phyloP scores from a whole-genome alignment of 2,888 invertebrate species.

The Biston stratarius region DNA sequence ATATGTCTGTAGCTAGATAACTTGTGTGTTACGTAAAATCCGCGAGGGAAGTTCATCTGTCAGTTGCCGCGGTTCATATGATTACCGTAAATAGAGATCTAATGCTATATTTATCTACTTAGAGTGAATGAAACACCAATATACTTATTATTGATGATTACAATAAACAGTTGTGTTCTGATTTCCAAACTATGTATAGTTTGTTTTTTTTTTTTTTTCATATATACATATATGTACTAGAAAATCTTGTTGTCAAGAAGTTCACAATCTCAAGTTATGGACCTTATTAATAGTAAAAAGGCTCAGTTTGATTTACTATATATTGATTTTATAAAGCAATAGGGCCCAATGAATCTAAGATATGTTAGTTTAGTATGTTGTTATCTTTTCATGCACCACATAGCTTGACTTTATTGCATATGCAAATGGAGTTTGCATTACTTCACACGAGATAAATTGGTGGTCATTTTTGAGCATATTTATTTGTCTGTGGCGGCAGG shows the following conservation, averaged over 20 bases:
- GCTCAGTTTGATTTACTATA: not conserved
- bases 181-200: slow-evolving; percentile 7
- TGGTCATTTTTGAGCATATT: slow-evolving; percentile 57
- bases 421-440: not conserved
- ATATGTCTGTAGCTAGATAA: slow-evolving; percentile 77
- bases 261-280: not conserved
- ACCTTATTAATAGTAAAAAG: not conserved
- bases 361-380: slow-evolving; percentile 15
- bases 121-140: slow-evolving; percentile 46
- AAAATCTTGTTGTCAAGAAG: not conserved
- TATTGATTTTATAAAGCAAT: slow-evolving; percentile 10
- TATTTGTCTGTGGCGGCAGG: slow-evolving; percentile 72
- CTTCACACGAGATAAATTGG: slow-evolving; percentile 20
- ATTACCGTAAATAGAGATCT: slow-evolving; percentile 43
- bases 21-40: slow-evolving; percentile 65
- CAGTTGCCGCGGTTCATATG: slow-evolving; percentile 41
- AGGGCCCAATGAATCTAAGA: slow-evolving; percentile 21
- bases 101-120: slow-evolving; percentile 49
- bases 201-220: not conserved
- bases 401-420: slow-evolving; percentile 28
- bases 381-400: slow-evolving; percentile 23
- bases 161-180: slow-evolving; percentile 15
- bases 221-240: not conserved
- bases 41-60: slow-evolving; percentile 35
- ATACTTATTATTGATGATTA: slow-evolving; percentile 32